Conservation (phyloP, 2,797 vertebrate genomes). For the Alca torda region DNA sequence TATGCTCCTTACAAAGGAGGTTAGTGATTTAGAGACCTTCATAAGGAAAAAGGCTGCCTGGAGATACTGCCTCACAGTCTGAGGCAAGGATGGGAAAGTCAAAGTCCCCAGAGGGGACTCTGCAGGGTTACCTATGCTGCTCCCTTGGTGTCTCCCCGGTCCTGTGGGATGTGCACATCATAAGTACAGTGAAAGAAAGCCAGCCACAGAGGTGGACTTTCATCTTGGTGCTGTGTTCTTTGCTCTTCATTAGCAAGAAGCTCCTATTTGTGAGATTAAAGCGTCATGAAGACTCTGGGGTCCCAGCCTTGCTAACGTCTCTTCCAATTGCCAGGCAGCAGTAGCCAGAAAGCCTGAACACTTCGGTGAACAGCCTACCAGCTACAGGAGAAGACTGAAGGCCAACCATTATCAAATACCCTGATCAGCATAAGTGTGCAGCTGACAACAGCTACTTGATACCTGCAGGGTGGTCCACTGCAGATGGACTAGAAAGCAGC, state of each 20-base stretch:
- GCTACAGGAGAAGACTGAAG: not conserved
- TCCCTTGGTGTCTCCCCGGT: not conserved
- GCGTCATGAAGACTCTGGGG: not conserved
- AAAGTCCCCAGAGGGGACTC: not conserved
- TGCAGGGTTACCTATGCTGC: rapidly evolving
- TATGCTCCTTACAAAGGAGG: rapidly evolving
- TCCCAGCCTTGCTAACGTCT: not conserved
- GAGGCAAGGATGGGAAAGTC: not conserved
- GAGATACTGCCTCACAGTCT: not conserved
- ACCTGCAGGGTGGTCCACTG: not conserved
- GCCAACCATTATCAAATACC: not conserved
- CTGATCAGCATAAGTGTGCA: not conserved
- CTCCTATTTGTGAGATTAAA: not conserved
- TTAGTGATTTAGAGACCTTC: not conserved
- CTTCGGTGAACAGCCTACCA: not conserved
- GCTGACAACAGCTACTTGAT: not conserved
- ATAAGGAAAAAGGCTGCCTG: not conserved
- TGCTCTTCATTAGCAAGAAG: not conserved
- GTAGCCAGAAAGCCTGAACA: not conserved
- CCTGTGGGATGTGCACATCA: not conserved
- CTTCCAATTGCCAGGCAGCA: not conserved
- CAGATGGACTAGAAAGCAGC: not conserved
- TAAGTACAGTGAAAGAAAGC: not conserved
- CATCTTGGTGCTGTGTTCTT: not conserved
- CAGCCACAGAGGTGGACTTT: not conserved